A percentile compares a stretch with the other conserved stretches of the same genome.
Evolutionary conservation across 2,113 vertebrate genomes (phyloP).

Genomic region (Thamnophis sirtalis): DNA sequence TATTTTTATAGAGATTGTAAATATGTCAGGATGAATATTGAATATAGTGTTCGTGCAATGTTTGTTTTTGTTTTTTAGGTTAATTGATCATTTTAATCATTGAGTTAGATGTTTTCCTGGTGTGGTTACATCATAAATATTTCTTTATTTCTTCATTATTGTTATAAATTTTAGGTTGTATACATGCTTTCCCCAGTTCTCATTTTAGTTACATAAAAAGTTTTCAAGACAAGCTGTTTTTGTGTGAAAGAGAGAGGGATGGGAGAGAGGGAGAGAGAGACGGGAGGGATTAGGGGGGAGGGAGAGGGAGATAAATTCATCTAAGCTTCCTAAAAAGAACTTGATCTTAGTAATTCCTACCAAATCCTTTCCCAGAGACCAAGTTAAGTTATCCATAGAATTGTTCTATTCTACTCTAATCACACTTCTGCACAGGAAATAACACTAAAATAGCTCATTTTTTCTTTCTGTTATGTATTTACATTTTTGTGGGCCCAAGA

Average conservation of each 20-base stretch:
- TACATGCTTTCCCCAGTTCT: not conserved
- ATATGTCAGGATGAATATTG: not conserved
- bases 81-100: not conserved
- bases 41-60: not conserved
- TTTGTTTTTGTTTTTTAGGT: not conserved
- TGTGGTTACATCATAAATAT: not conserved
- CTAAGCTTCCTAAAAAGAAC: not conserved
- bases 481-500: not conserved
- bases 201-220: not conserved
- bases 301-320: not conserved
- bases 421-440: not conserved
- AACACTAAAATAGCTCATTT: not conserved
- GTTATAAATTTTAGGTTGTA: not conserved
- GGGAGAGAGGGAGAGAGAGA: too few relatives aligned
- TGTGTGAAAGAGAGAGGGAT: not conserved
- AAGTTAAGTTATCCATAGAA: not conserved
- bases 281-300: too few relatives aligned
- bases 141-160: not conserved
- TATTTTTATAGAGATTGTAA: not conserved
- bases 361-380: not conserved
- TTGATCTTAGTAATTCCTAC: not conserved
- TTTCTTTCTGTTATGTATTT: not conserved
- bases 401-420: not conserved
- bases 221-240: not conserved
- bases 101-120: not conserved